A percentile compares a stretch with the other conserved stretches of the same genome.
Evolutionary conservation across 1,140 invertebrate species (phyloP).

Genomic region (Pseudomyrmex gracilis): DNA sequence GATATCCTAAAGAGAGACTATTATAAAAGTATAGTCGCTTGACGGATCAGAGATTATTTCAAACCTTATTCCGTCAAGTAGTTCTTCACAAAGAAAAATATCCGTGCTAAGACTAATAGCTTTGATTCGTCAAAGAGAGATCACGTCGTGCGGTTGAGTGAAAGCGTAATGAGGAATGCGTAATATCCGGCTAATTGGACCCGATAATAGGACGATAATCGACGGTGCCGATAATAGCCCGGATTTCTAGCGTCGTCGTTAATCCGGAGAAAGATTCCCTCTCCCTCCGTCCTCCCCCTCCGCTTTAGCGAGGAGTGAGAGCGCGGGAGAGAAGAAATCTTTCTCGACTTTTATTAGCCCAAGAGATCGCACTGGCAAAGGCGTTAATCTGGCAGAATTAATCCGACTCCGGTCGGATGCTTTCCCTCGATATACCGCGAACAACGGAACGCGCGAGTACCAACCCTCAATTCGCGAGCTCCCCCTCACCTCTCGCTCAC

Average conservation of each 20-base stretch:
- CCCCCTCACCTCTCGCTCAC: neutral
- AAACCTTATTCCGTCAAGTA: neutral
- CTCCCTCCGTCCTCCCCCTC: no score
- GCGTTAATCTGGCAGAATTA: slow-evolving; percentile 81
- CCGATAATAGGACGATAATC: slow-evolving; percentile 38
- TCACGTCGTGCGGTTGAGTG: neutral
- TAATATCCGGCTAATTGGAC: slow-evolving; percentile 52
- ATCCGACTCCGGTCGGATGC: slow-evolving; percentile 77
- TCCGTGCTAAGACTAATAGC: slow-evolving; percentile 19
- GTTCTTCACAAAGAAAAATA: slow-evolving; percentile 5
- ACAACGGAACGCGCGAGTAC: slow-evolving; percentile 57
- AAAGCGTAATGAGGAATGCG: slow-evolving; percentile 57
- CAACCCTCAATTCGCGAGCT: slow-evolving; percentile 45
- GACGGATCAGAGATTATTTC: slow-evolving; percentile 9
- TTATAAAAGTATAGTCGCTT: neutral
- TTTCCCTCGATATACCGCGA: slow-evolving; percentile 76
- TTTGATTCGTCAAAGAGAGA: slow-evolving; percentile 48
- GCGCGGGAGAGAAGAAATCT: slow-evolving; percentile 26
- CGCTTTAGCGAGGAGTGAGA: neutral
- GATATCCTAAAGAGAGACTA: neutral
- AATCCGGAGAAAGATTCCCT: slow-evolving; percentile 31
- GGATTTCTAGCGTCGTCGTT: slow-evolving; percentile 28
- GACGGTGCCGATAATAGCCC: slow-evolving; percentile 21
- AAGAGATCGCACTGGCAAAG: slow-evolving; percentile 74
- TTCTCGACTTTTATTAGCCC: slow-evolving; percentile 76